A percentile compares a stretch with the other conserved stretches of the same genome.
Evolutionary conservation across 2,113 vertebrate genomes (phyloP).

Genomic region (Capra hircus): DNA sequence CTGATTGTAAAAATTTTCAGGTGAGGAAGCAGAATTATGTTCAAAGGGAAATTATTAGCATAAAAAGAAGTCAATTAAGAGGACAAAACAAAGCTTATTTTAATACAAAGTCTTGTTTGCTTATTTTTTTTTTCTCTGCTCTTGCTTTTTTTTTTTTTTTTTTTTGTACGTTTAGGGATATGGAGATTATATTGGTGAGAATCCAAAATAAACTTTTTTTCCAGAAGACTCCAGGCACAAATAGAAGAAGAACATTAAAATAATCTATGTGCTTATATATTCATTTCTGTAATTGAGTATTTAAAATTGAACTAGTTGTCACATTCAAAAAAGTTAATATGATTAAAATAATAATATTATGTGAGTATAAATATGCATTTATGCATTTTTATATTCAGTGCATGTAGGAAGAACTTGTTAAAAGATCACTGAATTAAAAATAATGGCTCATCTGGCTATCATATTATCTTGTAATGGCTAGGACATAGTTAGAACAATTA

Average conservation of each 20-base stretch:
- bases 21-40: background rate
- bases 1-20: background rate
- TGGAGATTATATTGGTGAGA: background rate
- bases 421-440: background rate
- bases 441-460: background rate
- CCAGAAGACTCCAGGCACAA: background rate
- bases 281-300: background rate
- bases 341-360: background rate
- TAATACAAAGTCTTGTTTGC: background rate
- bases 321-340: background rate
- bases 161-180: background rate
- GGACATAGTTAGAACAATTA: background rate
- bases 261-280: background rate
- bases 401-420: background rate
- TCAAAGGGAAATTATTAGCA: background rate
- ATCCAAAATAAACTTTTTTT: background rate
- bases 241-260: background rate
- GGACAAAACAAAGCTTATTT: background rate
- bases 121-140: background rate
- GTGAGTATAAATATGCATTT: background rate
- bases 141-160: background rate
- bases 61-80: background rate
- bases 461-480: background rate
- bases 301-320: slow-evolving; percentile 5
- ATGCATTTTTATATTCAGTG: background rate